These are phyloP conservation scores for Papilio helenus DNA, from an alignment of 1,140 invertebrate genomes.

Conservation along the genomic window DNA sequence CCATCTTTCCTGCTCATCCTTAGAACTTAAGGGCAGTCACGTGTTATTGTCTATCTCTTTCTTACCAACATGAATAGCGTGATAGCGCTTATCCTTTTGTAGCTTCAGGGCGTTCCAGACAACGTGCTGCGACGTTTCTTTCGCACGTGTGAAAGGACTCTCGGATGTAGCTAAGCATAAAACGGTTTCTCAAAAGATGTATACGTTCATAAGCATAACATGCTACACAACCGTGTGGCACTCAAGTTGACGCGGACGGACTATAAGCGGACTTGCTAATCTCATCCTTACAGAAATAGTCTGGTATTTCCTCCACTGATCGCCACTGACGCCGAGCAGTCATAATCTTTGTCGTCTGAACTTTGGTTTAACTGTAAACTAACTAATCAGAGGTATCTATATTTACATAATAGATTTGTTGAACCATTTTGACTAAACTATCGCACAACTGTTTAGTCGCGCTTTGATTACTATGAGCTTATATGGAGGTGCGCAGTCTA, in stretches of 20 bases:
- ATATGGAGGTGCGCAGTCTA: too few species aligned
- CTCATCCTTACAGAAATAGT: slow-evolving; percentile 63
- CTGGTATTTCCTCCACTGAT: slow-evolving; percentile 60
- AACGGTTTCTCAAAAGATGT: slow-evolving; percentile 40
- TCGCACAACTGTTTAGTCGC: too few species aligned
- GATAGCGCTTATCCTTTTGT: slow-evolving; percentile 43
- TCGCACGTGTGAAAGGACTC: slow-evolving; percentile 43
- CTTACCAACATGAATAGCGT: slow-evolving; percentile 48
- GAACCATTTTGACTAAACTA: neutral
- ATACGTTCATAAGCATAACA: neutral
- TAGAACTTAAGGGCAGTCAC: slow-evolving; percentile 56
- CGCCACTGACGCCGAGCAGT: slow-evolving; percentile 45
- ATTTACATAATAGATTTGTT: neutral
- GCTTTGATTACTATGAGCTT: too few species aligned
- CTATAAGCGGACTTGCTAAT: slow-evolving; percentile 62
- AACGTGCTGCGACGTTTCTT: slow-evolving; percentile 43
- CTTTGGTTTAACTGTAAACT: neutral
- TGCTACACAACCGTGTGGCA: neutral
- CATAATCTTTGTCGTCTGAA: slow-evolving; percentile 36
- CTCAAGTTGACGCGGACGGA: slow-evolving; percentile 31
- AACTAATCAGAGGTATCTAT: neutral
- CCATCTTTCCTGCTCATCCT: slow-evolving; percentile 57
- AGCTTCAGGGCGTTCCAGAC: slow-evolving; percentile 42
- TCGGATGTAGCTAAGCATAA: slow-evolving; percentile 39
- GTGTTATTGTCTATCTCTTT: slow-evolving; percentile 53